These are phyloP conservation scores for Globia sparganii DNA, from an alignment of 2,888 invertebrate genomes.

Conservation along the genomic window DNA sequence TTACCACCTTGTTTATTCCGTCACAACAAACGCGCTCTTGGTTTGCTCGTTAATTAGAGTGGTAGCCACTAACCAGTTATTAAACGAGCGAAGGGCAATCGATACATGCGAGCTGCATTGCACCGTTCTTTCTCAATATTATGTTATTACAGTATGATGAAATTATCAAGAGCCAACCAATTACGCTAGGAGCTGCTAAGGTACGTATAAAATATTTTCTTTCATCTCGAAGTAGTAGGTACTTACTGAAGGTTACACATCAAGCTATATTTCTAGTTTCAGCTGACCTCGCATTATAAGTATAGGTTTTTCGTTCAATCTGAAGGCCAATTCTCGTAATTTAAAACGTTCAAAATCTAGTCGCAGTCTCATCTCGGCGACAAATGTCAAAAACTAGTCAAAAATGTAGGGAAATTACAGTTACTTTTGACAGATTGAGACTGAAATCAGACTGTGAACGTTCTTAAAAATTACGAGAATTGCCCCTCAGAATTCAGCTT, in stretches of 20 bases:
- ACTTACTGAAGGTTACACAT: background rate
- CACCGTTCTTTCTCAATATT: constrained; percentile 18
- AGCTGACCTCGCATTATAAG: too few relatives aligned
- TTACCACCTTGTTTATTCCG: background rate
- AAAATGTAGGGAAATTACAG: too few relatives aligned
- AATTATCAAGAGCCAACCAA: background rate
- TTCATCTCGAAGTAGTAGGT: background rate
- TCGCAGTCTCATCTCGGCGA: too few relatives aligned
- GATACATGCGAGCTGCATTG: constrained; percentile 21
- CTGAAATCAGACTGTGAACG: too few relatives aligned
- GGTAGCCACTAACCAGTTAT: constrained; percentile 21
- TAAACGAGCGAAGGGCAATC: constrained; percentile 20
- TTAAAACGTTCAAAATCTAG: too few relatives aligned
- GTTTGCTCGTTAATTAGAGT: constrained; percentile 10
- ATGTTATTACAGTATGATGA: background rate
- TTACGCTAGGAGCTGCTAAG: background rate
- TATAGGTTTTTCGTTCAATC: too few relatives aligned
- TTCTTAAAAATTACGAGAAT: too few relatives aligned
- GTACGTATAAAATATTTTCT: background rate
- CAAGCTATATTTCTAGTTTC: too few relatives aligned
- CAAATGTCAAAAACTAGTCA: too few relatives aligned
- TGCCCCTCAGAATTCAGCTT: too few relatives aligned
- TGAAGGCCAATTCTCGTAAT: too few relatives aligned
- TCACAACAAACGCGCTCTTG: constrained; percentile 2
- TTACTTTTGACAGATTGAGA: too few relatives aligned